Evolutionary conservation across 2,113 vertebrate genomes (phyloP), one percentile per base, ranked within the genome.

Genomic region (Notothenia rossii): DNA sequence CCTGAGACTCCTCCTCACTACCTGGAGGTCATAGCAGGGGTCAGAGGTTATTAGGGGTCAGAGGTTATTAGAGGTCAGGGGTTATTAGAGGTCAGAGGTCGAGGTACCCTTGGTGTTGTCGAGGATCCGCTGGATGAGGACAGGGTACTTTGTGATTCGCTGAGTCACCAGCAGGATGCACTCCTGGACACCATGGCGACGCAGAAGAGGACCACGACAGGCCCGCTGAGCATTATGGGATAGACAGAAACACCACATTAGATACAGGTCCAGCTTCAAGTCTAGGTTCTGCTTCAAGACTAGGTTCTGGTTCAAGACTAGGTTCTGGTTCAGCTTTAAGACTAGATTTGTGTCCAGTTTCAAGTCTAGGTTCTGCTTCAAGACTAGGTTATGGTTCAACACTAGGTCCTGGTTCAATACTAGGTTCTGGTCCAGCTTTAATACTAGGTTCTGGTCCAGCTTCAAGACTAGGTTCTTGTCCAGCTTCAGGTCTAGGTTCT

Each of bases 81-180:
- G 59, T 66, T 9, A 33, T 29, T 17, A 25, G 1, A 10, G 54
- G 54, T 81, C 49, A 75, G 3, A 15, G 40, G 11, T 43, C 29
- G 4, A 0, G 7, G 20, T 50, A 98, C 98, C 97, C 84, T 97
- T 98, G 72, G 97, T 97, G 81, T 98, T 96, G 90, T 97, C 96
- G 4, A 98, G 95, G 88, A 99, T 96, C 9, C 98, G 93, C 70
- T 95, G 95, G 17, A 99, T 93, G 25, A 99, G 96, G 65, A 98
- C 97, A 0, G 97, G 98, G 81, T 99, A 99, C 89, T 99, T 98
- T 67, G 98, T 99, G 94, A 99, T 97, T 13, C 97, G 92, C 85
- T 99, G 98, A 0, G 97, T 99, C 80, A 99, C 97, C 83, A 99
- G 92, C 40, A 99, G 84, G 89, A 97, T 98, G 89, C 98, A 99